phyloP scores from a whole-genome alignment of 1,140 invertebrate species.

The Polypedilum pembai region DNA sequence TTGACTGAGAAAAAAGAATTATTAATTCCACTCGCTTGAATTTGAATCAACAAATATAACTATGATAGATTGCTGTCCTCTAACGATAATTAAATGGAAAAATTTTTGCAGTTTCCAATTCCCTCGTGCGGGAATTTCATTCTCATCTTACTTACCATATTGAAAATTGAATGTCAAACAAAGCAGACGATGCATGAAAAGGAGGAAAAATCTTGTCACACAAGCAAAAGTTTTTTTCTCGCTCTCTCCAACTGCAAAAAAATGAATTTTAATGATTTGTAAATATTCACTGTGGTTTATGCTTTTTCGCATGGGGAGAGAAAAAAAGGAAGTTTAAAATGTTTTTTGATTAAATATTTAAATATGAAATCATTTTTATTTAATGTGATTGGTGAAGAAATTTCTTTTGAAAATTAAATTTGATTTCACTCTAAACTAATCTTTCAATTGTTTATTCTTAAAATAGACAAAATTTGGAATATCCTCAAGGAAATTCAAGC shows the following conservation, averaged over 20 bases:
- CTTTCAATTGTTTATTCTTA: no score
- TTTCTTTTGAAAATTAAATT: background rate
- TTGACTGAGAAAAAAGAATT: background rate
- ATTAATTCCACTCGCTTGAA: background rate
- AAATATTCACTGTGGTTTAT: background rate
- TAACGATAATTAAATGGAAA: no score
- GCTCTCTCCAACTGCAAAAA: background rate
- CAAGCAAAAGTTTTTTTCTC: slow-evolving; percentile 12
- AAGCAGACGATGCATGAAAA: background rate
- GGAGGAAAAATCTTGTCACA: slow-evolving; percentile 4
- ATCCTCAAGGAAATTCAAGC: background rate
- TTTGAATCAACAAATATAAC: background rate
- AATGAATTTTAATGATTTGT: slow-evolving; percentile 27
- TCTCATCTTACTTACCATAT: background rate
- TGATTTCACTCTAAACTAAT: no score
- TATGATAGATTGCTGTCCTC: background rate
- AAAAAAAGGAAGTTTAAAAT: background rate
- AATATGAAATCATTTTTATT: background rate
- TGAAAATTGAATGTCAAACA: slow-evolving; percentile 5
- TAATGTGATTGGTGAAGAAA: background rate
- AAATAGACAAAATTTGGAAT: no score
- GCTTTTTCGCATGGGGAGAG: background rate
- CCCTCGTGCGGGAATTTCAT: background rate
- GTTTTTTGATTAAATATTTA: slow-evolving; percentile 25
- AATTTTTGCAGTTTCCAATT: background rate